Evolutionary conservation across 1,140 invertebrate species (phyloP), one percentile per base, ranked within the genome.

Genomic region (Mizuhopecten yessoensis): DNA sequence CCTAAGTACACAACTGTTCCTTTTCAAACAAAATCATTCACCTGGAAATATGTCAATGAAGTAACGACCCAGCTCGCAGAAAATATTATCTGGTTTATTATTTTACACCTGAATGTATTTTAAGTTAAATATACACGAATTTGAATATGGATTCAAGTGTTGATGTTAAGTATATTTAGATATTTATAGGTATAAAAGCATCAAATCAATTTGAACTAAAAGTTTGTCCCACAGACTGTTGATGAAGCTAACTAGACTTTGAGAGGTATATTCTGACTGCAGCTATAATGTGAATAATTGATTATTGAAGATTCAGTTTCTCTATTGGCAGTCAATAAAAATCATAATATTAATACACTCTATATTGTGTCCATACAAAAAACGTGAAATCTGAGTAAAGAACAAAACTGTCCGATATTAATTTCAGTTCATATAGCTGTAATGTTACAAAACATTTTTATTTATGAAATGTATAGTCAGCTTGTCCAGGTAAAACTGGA

Each of bases 21-120:
- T 75, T 29, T 75, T 75, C 57, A 75, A 75, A 75, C n/a, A 75
- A 75, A 75, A 75, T 29, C 57, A 75, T 17, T 75, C 57, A 75
- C 5, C 57, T 29, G 57, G 57, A 75, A 75, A 75, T 3, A 75
- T 75, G 57, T 75, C 57, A 75, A 75, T 75, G 29, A 75, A 29
- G 23, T 1, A n/a, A n/a, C n/a, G n/a, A n/a, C n/a, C n/a, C n/a
- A n/a, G n/a, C n/a, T n/a, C n/a, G n/a, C n/a, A n/a, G n/a, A n/a
- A n/a, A n/a, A n/a, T n/a, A n/a, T n/a, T n/a, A n/a, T n/a, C n/a
- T n/a, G n/a, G n/a, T n/a, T n/a, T n/a, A n/a, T n/a, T n/a, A n/a
- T n/a, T n/a, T n/a, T n/a, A n/a, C n/a, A n/a, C n/a, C n/a, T n/a
- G n/a, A n/a, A n/a, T n/a, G n/a, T n/a, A n/a, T n/a, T n/a, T n/a